Percentiles rank a stretch among this genome's conserved stretches.
Evolutionary conservation across 2,888 invertebrate genomes (phyloP).

Genomic region (Ichneumoninae sp.): DNA sequence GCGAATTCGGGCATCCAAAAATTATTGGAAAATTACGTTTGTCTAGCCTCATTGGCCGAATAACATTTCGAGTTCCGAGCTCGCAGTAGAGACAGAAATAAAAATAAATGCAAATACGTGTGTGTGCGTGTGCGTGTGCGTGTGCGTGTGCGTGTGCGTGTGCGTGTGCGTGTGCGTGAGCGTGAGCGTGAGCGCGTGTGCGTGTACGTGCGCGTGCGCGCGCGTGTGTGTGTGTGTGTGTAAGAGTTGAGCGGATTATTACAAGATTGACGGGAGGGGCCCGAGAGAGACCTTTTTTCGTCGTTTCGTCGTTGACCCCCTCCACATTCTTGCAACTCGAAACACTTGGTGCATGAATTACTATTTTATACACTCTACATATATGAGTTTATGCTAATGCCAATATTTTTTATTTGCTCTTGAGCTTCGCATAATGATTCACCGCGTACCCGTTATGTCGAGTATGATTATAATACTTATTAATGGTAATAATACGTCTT

Average conservation of each 20-base stretch:
- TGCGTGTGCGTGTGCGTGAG: too few species aligned
- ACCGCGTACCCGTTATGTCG: slow-evolving; percentile 20
- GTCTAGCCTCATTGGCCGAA: slow-evolving; percentile 4
- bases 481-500: slow-evolving; percentile 49
- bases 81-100: slow-evolving; percentile 4
- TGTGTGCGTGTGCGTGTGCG: neutral
- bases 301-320: slow-evolving; percentile 1
- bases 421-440: slow-evolving; percentile 45
- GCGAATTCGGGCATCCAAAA: too few species aligned
- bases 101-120: slow-evolving; percentile 2
- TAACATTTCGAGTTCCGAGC: slow-evolving; percentile 36
- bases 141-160: too few species aligned
- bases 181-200: neutral
- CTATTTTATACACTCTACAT: neutral
- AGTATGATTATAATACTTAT: slow-evolving; percentile 43
- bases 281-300: neutral
- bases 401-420: slow-evolving; percentile 52
- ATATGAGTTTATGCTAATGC: slow-evolving; percentile 42
- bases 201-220: neutral
- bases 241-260: slow-evolving; percentile 48
- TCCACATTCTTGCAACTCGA: slow-evolving; percentile 9
- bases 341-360: slow-evolving; percentile 55
- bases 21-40: too few species aligned
- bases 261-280: slow-evolving; percentile 25
- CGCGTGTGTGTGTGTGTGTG: neutral